phyloP scores from a whole-genome alignment of 2,888 invertebrate genomes.

The Pseudococcus longispinus region DNA sequence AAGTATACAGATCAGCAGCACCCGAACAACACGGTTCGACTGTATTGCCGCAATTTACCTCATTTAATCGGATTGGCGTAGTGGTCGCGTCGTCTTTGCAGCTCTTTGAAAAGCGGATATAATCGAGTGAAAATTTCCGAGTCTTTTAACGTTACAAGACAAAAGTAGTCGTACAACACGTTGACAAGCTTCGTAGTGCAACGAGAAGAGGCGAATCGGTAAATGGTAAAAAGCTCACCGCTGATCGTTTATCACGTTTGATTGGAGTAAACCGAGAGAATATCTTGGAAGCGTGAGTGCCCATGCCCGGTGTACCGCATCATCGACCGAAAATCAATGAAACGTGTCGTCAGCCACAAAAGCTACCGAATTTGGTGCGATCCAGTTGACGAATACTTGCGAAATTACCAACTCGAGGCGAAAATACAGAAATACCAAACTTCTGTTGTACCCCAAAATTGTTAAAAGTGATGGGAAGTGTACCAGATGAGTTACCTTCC shows the following conservation, averaged over 20 bases:
- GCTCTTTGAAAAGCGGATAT: slow-evolving; percentile 38
- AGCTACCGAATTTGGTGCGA: background rate
- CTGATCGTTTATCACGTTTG: slow-evolving; percentile 52
- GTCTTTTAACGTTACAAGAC: slow-evolving; percentile 35
- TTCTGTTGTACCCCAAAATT: background rate
- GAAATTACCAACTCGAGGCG: background rate
- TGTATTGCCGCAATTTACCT: slow-evolving; percentile 33
- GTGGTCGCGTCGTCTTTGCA: background rate
- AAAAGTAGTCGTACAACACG: slow-evolving; percentile 46
- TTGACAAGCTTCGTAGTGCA: slow-evolving; percentile 29
- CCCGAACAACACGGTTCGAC: background rate
- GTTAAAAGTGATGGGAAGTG: background rate
- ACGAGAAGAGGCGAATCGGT: background rate
- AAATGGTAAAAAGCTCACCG: slow-evolving; percentile 43
- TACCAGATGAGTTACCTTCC: slow-evolving; percentile 15
- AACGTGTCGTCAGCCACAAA: background rate
- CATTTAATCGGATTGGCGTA: slow-evolving; percentile 19
- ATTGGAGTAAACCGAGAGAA: background rate
- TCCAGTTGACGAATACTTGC: background rate
- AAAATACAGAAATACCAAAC: background rate
- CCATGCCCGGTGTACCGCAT: background rate
- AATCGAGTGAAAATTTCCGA: slow-evolving; percentile 37
- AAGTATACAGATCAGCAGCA: slow-evolving; percentile 3
- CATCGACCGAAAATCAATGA: background rate
- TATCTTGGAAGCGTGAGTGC: background rate